Base-by-base conservation (phyloP, 2,113 vertebrate genomes). In the Psophia crepitans region DNA sequence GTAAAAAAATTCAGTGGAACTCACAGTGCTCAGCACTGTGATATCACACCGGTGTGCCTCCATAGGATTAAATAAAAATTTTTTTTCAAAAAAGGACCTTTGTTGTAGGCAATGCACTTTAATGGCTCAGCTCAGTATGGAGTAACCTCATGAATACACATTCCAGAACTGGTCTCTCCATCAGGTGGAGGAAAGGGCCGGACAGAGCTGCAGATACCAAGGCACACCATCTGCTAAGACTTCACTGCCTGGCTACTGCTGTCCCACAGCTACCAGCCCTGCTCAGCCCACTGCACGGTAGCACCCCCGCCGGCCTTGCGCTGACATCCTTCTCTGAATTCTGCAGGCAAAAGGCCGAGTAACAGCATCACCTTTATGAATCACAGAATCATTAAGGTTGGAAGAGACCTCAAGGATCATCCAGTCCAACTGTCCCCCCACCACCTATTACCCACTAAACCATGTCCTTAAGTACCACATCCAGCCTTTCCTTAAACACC, bases 291-390 rank as follows among this genome's bases (percentile, higher is more conserved):
- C 20, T 16, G 19, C 15, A 1, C 0, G 3, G 46, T 20, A 53
- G 54, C 41, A 46, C 20, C 5, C 5, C 8, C 12, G 27, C 22
- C 17, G 8, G 15, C 39, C 54, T 35, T 10, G 39, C 2, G 4
- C 60, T 35, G 27, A 9, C 0, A 3, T 3, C 9, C 7, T 27
- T 2, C 46, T 69, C 77, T 13, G 22, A 49, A 60, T 54, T 3
- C 46, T 48, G 30, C 12, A 15, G 80, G 37, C 43, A 57, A 44
- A 64, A 51, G 32, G 3, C 22, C 3, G 4, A 11, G 35, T 6
- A 24, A 26, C 0, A 1, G n/a, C 66, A 13, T 41, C 43, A 28
- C 20, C 48, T 60, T 8, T 46, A 3, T 24, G 18, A 27, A n/a
- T n/a, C n/a, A n/a, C n/a, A n/a, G n/a, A n/a, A n/a, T n/a, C n/a